Evolutionary conservation across 2,113 vertebrate species (phyloP).

Genomic region (Ceratotherium simum): DNA sequence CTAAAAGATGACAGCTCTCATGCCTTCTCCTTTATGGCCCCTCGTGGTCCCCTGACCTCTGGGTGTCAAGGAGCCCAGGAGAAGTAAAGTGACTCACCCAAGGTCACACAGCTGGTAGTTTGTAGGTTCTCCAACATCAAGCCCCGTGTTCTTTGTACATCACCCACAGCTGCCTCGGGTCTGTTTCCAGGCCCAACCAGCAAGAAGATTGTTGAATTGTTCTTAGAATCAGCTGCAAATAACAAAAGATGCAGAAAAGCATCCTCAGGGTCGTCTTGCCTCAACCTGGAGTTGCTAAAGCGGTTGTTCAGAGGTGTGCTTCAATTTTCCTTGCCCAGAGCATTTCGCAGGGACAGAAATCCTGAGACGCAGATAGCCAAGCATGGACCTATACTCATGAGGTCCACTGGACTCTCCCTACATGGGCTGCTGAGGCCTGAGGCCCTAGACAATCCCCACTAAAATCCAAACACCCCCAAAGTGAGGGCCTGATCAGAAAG

Average conservation of each 20-base stretch:
- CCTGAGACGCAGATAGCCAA: not conserved
- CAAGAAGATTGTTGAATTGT: not conserved
- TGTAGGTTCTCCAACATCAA: not conserved
- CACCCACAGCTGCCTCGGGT: not conserved
- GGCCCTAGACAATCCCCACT: not conserved
- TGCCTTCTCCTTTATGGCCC: not conserved
- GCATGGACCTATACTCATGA: rapidly evolving
- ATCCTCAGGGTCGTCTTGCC: not conserved
- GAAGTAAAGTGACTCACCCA: not conserved
- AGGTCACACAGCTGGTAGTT: not conserved
- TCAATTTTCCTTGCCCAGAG: not conserved
- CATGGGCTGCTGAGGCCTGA: not conserved
- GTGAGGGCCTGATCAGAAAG: not conserved
- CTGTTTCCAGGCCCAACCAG: not conserved
- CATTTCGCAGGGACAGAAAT: not conserved
- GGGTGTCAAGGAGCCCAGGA: not conserved
- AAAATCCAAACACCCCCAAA: not conserved
- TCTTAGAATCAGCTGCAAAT: conserved; percentile 2
- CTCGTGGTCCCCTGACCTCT: not conserved
- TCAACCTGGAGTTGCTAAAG: not conserved
- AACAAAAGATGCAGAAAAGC: not conserved
- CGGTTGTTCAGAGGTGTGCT: not conserved
- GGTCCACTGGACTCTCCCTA: not conserved
- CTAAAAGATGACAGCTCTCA: not conserved
- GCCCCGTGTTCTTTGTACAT: not conserved